Evolutionary conservation across 2,888 invertebrate species (phyloP).

Genomic region (Oscheius sp.): DNA sequence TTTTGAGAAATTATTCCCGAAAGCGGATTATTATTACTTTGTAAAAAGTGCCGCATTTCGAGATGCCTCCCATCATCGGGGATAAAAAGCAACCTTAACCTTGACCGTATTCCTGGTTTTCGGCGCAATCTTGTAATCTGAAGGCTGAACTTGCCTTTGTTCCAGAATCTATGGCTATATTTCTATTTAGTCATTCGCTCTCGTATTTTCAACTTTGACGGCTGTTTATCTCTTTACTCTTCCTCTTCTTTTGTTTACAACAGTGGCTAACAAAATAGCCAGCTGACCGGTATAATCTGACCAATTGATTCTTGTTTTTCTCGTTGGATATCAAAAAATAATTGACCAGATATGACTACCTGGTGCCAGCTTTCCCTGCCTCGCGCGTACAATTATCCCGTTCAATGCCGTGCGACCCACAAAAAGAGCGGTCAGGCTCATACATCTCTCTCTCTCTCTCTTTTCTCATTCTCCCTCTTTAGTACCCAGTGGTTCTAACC

Average conservation of each 20-base stretch:
- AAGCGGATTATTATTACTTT: too few species aligned
- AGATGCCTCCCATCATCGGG: slow-evolving; percentile 7
- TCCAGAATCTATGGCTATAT: too few species aligned
- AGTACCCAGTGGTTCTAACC: too few species aligned
- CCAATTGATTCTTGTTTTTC: not conserved
- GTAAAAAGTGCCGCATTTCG: too few species aligned
- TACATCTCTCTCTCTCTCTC: slow-evolving; percentile 1
- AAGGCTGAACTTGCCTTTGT: slow-evolving; percentile 5
- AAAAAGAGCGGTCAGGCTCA: slow-evolving; percentile 23
- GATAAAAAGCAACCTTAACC: slow-evolving; percentile 22
- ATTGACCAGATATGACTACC: not conserved
- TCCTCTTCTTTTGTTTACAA: slow-evolving; percentile 6
- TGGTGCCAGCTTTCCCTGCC: slow-evolving; percentile 21
- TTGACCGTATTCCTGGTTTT: slow-evolving; percentile 25
- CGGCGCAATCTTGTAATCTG: slow-evolving; percentile 26
- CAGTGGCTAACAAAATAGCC: not conserved
- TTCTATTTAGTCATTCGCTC: too few species aligned
- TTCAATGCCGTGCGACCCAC: slow-evolving; percentile 29
- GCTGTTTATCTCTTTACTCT: not conserved
- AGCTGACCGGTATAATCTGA: not conserved
- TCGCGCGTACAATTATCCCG: slow-evolving; percentile 29
- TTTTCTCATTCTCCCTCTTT: not conserved
- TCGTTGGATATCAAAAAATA: too few species aligned
- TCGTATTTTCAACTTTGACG: too few species aligned
- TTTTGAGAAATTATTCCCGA: too few species aligned